Evolutionary conservation across 2,797 vertebrate genomes (phyloP), one percentile per base, ranked within the genome.

Genomic region (Hyperoplus immaculatus): DNA sequence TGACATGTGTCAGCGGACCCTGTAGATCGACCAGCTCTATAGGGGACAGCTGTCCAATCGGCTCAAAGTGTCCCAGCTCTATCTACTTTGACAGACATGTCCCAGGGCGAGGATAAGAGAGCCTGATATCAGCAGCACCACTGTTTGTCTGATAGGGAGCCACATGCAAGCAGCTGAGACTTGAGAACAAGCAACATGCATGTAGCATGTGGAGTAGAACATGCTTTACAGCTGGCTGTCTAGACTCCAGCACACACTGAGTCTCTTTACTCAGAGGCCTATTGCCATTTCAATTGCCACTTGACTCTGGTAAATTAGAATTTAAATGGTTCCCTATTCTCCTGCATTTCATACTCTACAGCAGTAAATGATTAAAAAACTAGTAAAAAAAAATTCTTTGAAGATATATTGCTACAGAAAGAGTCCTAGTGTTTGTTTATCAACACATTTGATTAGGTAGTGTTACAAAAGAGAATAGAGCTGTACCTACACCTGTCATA

Each of bases 31-130:
- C 57, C 58, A 13, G 41, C 68, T 65, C 72, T 71, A n/a, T 49
- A 50, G 81, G 78, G 50, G 77, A 87, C 76, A 81, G 50, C 61
- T 87, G 81, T 88, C 75, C 77, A 39, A 47, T 61, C 73, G 61
- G 54, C 57, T 84, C 70, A 61, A 79, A 51, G 72, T 62, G 83
- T 80, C 66, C 53, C 54, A 53, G 57, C 63, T 78, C 64, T 69
- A 59, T 81, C 71, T 75, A 5, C 51, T 82, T 45, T 82, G 81
- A 83, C 81, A 85, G 77, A 76, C 59, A 78, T 75, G 60, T 81
- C 83, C 83, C 67, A 18, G 79, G 77, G 82, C 38, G 21, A 86
- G 77, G 75, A 73, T 51, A 68, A 77, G 54, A 87, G 75, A 69
- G 81, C 29, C 46, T 56, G 69, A 86, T 79, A 84, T 74, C 80